phyloP scores from a whole-genome alignment of 2,888 invertebrate species.

The Hedya salicella region DNA sequence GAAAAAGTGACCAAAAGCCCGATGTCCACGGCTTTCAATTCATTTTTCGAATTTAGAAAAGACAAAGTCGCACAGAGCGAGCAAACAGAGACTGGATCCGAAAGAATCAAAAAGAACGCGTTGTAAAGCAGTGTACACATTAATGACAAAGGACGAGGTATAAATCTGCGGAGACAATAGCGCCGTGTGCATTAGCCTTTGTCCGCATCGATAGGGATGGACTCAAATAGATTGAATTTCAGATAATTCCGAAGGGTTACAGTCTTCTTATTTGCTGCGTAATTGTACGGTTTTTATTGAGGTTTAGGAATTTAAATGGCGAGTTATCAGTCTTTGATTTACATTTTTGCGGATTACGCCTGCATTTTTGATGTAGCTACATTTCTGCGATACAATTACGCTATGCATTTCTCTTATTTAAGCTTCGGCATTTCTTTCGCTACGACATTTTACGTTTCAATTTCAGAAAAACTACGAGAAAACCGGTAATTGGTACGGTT shows the following conservation, averaged over 20 bases:
- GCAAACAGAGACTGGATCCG: slow-evolving; percentile 49
- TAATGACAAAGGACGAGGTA: slow-evolving; percentile 77
- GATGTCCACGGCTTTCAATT: slow-evolving; percentile 34
- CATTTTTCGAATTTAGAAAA: slow-evolving; percentile 42
- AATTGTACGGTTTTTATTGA: slow-evolving; percentile 44
- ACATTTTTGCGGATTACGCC: slow-evolving; percentile 38
- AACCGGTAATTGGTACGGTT: slow-evolving; percentile 28
- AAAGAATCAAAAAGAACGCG: slow-evolving; percentile 66
- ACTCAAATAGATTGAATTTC: slow-evolving; percentile 81
- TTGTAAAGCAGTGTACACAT: slow-evolving; percentile 76
- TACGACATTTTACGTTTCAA: slow-evolving; percentile 22
- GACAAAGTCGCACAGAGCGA: slow-evolving; percentile 38
- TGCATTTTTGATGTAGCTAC: slow-evolving; percentile 29
- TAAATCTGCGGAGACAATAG: slow-evolving; percentile 80
- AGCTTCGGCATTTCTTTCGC: slow-evolving; percentile 27
- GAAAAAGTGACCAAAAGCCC: slow-evolving; percentile 24
- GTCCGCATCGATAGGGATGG: slow-evolving; percentile 77
- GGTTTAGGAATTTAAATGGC: slow-evolving; percentile 37
- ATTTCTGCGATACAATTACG: slow-evolving; percentile 24
- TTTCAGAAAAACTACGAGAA: slow-evolving; percentile 20
- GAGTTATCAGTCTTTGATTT: slow-evolving; percentile 40
- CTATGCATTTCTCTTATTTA: slow-evolving; percentile 18
- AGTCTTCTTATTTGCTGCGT: slow-evolving; percentile 68
- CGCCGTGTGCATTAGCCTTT: slow-evolving; percentile 72
- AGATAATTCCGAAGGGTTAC: slow-evolving; percentile 76